These are phyloP conservation scores for Meriones psammophilus DNA, from an alignment of 2,797 vertebrate genomes.

Conservation along the genomic window DNA sequence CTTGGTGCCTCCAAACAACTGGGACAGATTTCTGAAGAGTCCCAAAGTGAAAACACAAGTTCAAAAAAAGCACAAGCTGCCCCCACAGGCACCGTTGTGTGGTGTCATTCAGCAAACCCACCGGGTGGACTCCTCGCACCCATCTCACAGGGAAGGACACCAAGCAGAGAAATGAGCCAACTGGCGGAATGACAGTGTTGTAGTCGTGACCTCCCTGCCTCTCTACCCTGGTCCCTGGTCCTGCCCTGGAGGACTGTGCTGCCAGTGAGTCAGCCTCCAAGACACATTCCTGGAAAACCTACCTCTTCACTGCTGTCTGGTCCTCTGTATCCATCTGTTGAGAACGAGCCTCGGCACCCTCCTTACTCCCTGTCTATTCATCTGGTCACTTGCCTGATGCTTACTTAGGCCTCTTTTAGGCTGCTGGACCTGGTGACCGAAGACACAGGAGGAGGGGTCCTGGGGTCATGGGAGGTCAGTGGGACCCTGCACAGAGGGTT, in stretches of 20 bases:
- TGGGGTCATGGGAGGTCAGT: not conserved
- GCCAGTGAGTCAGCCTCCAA: not conserved
- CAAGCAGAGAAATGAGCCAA: not conserved
- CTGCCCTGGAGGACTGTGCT: not conserved
- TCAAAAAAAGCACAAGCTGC: not conserved
- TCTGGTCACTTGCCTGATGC: constrained; percentile 18
- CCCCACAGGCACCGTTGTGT: not conserved
- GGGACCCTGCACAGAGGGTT: not conserved
- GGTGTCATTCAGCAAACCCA: not conserved
- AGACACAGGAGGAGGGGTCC: not conserved
- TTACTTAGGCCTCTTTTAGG: not conserved
- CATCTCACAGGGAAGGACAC: not conserved
- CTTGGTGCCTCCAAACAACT: not conserved
- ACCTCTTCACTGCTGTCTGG: not conserved
- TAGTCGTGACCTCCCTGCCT: not conserved
- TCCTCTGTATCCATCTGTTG: not conserved
- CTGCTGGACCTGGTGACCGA: not conserved
- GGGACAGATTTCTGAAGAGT: not conserved
- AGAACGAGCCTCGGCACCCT: not conserved
- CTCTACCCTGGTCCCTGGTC: not conserved
- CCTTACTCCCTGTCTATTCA: not conserved
- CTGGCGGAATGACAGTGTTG: not conserved
- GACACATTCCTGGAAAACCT: not conserved
- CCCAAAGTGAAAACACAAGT: not conserved
- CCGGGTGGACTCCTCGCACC: not conserved